These are phyloP conservation scores for Clarias platycephalus DNA, from an alignment of 2,797 vertebrate genomes.

Conservation along the genomic window DNA sequence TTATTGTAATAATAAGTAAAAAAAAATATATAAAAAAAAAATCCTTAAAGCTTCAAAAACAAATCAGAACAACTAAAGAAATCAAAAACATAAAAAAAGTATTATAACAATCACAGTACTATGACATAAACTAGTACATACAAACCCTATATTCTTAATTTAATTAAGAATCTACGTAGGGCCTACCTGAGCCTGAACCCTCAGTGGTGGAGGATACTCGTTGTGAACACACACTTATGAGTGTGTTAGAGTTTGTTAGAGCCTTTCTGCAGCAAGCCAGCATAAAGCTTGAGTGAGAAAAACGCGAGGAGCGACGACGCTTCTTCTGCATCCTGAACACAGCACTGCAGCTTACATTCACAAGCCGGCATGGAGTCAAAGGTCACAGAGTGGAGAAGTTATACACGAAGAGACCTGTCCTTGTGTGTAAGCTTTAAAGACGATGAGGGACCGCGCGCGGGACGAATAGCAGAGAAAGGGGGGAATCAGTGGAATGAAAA, in stretches of 20 bases:
- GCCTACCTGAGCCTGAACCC: slow-evolving; percentile 39
- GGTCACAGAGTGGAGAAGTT: neutral
- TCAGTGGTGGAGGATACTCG: neutral
- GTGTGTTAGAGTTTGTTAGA: neutral
- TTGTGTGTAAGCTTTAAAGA: neutral
- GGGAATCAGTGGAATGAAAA: slow-evolving; percentile 7
- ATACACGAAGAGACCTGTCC: slow-evolving; percentile 16
- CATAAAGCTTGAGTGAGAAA: slow-evolving; percentile 27
- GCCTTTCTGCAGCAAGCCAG: slow-evolving; percentile 8
- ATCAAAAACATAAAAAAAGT: neutral
- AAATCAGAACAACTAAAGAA: neutral
- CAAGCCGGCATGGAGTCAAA: slow-evolving; percentile 26
- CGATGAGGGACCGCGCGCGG: slow-evolving; percentile 6
- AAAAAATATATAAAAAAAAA: neutral
- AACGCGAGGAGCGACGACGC: neutral
- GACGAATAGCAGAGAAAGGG: slow-evolving; percentile 38
- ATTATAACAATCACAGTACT: neutral
- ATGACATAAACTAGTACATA: slow-evolving; percentile 4
- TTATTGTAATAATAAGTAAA: neutral
- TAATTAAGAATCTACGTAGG: neutral
- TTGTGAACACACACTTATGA: slow-evolving; percentile 30
- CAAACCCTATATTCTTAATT: neutral
- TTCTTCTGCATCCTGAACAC: slow-evolving; percentile 26
- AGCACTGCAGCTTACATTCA: slow-evolving; percentile 28
- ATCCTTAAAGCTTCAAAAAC: neutral